Evolutionary conservation across 2,797 vertebrate species (phyloP), one percentile per base, ranked within the genome.

Genomic region (Bradypodion pumilum): DNA sequence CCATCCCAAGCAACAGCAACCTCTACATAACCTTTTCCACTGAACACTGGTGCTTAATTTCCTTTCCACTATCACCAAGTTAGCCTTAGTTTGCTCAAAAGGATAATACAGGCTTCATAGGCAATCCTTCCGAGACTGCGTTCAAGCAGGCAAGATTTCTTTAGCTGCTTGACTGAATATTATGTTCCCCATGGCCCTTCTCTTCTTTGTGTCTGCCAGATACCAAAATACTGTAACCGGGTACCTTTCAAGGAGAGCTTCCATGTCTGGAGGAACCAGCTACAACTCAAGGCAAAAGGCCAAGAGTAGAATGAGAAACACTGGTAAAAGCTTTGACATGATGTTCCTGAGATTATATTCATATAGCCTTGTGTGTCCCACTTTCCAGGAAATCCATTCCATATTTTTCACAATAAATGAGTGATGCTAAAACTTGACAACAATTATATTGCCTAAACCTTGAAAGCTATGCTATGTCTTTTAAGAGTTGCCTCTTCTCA

Each of bases 111-210:
- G 0, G 68, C 46, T 9, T 1, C 35, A 79, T 46, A 66, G 60
- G 42, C 7, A 72, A 69, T 80, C 89, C 81, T 70, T 78, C 69
- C 42, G 86, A 65, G 78, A 44, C 1, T 2, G 75, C 12, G 83
- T 87, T 83, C 65, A 69, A 56, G 74, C 42, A 1, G 0, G 32
- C 27, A 40, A 62, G 13, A 56, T 40, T 60, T 76, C 23, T 63
- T 9, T 6, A n/a, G 23, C 15, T 37, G 44, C 13, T 44, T 56
- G 63, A 37, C 25, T 66, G 44, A 21, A 0, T 0, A 4, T 0
- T 2, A 19, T 81, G 56, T 80, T 70, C 87, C 76, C 84, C 19
- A 0, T 40, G 86, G 84, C 81, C 56, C 90, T 90, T 59, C 74
- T 62, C 89, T 72, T 91, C 86, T 87, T 89, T 86, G 73, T 74